Percentiles rank a stretch among this genome's conserved stretches.
phyloP scores from a whole-genome alignment of 2,797 vertebrate species.

The Crypturellus tataupa region DNA sequence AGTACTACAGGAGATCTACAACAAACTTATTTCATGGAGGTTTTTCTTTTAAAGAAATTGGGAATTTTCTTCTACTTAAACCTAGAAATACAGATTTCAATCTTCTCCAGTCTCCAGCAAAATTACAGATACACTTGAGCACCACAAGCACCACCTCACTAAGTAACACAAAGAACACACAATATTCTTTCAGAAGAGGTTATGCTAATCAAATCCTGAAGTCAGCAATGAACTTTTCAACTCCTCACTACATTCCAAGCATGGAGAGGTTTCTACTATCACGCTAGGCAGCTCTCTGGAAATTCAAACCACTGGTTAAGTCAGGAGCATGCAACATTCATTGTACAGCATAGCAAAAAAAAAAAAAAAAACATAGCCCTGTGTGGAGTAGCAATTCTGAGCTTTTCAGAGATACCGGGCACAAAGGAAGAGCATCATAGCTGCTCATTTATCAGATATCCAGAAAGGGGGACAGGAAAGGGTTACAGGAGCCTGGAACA shows the following conservation, averaged over 20 bases:
- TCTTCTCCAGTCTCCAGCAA: not conserved
- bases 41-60: not conserved
- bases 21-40: rapidly evolving
- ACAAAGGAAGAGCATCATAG: not conserved
- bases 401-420: not conserved
- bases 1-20: not conserved
- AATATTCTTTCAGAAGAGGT: not conserved
- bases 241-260: not conserved
- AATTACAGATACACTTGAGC: not conserved
- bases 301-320: not conserved
- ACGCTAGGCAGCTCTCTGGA: not conserved
- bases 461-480: not conserved
- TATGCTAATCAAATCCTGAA: not conserved
- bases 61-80: not conserved
- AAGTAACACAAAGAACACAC: not conserved
- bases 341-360: not conserved
- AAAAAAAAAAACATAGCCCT: not conserved
- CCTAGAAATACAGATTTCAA: not conserved
- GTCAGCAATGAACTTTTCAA: not conserved
- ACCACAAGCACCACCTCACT: not conserved
- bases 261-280: not conserved
- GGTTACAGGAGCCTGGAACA: not conserved
- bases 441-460: not conserved
- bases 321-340: not conserved
- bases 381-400: not conserved